Evolutionary conservation across 1,140 invertebrate genomes (phyloP), one percentile per base, ranked within the genome.

Genomic region (Zaprionus africanus): DNA sequence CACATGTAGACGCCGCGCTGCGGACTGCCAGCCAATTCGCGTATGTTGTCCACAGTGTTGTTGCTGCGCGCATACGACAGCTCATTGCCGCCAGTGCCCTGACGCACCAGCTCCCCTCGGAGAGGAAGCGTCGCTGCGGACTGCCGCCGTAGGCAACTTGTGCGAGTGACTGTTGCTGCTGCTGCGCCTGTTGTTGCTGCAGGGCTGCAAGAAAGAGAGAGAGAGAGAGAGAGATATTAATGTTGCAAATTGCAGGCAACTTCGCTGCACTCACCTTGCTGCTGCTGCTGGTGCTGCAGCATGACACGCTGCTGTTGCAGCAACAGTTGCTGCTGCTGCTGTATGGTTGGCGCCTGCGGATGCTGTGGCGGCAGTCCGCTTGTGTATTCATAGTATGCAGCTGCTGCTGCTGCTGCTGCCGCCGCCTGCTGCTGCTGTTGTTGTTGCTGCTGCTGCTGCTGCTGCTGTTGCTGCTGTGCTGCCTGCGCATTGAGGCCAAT

Each of bases 81-180:
- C 69, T 94, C 94, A 28, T 82, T 91, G 28, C 78, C 80, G 78
- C 94, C 95, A 15, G 94, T 94, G 38, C 94, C 94, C 81, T 96
- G 96, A n/a, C 96, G 94, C 57, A 97, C 95, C 70, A 97, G 93
- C 93, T 97, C 97, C 97, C 96, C 92, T 98, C 97, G 12, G 96
- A 97, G 31, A 97, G 94, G 93, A 98, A 97, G 58, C 97, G 95
- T 1, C 97, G 94, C 92, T 97, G 97, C 4, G 97, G 97, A 92
- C 96, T 96, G 57, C 94, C 94, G 26, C 93, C 93, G 26, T 91
- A 84, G 56, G 93, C 93, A 34, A 80, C 81, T 61, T 87, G 79
- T 0, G 86, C 81, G 54, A 88, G 53, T n/a, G 81, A 79, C 43
- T 72, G 76, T 22, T 79, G 81, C 53, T 66, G 80, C 66, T 81